phyloP scores from a whole-genome alignment of 2,797 vertebrate species.

The Avahi laniger region DNA sequence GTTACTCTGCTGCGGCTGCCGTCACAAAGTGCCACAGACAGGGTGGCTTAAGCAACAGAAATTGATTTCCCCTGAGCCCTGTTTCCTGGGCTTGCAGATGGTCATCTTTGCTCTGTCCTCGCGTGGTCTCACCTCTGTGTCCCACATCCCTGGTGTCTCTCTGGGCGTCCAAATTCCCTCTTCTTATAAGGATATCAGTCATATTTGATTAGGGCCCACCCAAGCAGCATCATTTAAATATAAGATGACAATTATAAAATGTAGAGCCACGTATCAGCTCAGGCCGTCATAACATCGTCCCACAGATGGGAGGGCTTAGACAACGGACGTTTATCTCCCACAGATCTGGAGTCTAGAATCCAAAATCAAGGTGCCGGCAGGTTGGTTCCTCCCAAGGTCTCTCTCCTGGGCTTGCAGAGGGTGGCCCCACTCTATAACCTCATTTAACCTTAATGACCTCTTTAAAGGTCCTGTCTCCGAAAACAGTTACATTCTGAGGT shows the following conservation, averaged over 20 bases:
- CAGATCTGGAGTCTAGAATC: neutral
- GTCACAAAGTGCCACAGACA: no score
- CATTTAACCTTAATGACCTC: neutral
- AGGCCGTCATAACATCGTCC: rapidly evolving
- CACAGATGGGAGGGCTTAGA: neutral
- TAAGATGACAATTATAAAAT: neutral
- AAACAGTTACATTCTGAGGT: neutral
- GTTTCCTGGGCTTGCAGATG: neutral
- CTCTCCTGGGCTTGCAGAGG: neutral
- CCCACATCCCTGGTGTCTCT: neutral
- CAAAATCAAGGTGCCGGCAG: neutral
- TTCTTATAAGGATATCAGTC: neutral
- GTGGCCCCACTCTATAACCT: neutral
- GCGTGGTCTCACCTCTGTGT: neutral
- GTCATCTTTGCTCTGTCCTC: neutral
- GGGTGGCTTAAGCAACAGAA: neutral
- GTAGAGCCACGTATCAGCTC: neutral
- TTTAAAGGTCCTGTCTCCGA: neutral
- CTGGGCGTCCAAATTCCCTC: neutral
- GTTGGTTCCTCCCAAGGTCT: neutral
- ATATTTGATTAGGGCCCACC: neutral
- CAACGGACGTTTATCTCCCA: neutral
- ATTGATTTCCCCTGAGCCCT: neutral
- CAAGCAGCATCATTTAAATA: neutral
- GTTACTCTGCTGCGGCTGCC: rapidly evolving